phyloP scores from a whole-genome alignment of 2,113 vertebrate species.

The Tamias sibiricus region DNA sequence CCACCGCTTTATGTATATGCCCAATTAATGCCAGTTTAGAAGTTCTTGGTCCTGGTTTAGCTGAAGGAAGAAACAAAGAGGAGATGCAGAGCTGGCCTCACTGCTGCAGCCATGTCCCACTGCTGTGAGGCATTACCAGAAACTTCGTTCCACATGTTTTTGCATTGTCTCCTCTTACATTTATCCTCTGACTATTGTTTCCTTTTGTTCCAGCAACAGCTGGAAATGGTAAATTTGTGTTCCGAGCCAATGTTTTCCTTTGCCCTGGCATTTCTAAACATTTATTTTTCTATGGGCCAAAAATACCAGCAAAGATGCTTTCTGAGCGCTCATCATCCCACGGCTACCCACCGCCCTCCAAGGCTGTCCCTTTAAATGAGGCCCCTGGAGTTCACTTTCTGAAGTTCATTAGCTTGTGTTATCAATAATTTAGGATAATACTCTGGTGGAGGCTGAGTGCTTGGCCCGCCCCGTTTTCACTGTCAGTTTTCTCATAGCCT shows the following conservation, averaged over 20 bases:
- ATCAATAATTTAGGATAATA: conserved; percentile 94
- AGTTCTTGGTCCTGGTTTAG: conserved; percentile 68
- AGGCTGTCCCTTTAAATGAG: conserved; percentile 87
- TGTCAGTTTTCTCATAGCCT: conserved; percentile 90
- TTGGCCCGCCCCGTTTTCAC: conserved; percentile 87
- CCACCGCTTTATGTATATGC: conserved; percentile 68
- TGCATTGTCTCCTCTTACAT: conserved; percentile 86
- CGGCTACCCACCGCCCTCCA: conserved; percentile 63
- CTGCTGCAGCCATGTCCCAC: conserved; percentile 58
- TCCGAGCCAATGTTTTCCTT: conserved; percentile 84
- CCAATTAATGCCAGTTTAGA: conserved; percentile 66
- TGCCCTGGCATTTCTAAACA: conserved; percentile 81
- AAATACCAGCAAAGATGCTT: conserved; percentile 69
- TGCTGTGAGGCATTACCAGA: conserved; percentile 82
- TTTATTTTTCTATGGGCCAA: conserved; percentile 64
- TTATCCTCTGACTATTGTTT: conserved; percentile 86
- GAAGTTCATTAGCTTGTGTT: conserved; percentile 96
- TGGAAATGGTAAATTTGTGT: conserved; percentile 88
- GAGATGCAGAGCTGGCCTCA: conserved; percentile 9
- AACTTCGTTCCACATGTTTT: conserved; percentile 85
- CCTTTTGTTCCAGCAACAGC: conserved; percentile 86
- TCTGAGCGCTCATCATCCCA: conserved; percentile 59
- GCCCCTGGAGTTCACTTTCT: conserved; percentile 90
- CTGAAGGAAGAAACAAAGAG: conserved; percentile 68
- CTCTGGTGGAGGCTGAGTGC: conserved; percentile 87